Base-by-base conservation (phyloP, 2,888 invertebrate species). In the Ptychoptera contaminata region DNA sequence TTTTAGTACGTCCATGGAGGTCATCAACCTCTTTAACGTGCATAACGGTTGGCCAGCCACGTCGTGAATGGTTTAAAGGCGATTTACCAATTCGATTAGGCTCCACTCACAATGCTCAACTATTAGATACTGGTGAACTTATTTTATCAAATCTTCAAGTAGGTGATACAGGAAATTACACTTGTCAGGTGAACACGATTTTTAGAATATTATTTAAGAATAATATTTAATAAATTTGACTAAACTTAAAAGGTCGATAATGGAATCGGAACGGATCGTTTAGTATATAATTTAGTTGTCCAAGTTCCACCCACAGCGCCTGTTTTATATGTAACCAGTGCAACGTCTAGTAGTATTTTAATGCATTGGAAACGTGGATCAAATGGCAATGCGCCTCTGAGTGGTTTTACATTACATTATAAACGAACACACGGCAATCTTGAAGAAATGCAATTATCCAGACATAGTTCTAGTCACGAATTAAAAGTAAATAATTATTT, bases 291-390 rank as follows among this genome's bases (percentile, higher is more conserved):
- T 43, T 63, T 81, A n/a, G 65, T 76, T 16, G 78, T 82, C 1
- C 79, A 81, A 69, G 83, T 82, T 40, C 81, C 83, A 9, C 85
- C 85, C 1, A 71, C 73, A 32, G 76, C 83, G 1, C 85, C 86
- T 0, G 70, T 77, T 6, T 65, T 85, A 2, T 80, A 79, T 53
- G 77, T 84, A 4, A 79, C 80, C 4, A 80, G 81, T 55, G 79
- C 82, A 2, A 84, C 84, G 1, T 77, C 80, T 42, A 77, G 76
- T 53, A 82, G 82, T 51, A 76, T 86, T 47, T 62, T 79, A 38
- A 69, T 82, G 52, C 79, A 81, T 52, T 82, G 82, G 82, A 80
- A 80, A 58, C 65, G 78, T n/a, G 76, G 76, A 11, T 74, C 73
- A 50, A 75, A 72, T 49, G 82, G 82, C 8, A 79, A 77, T 42